Evolutionary conservation across 2,797 vertebrate species (phyloP).

Genomic region (Anabas testudineus): DNA sequence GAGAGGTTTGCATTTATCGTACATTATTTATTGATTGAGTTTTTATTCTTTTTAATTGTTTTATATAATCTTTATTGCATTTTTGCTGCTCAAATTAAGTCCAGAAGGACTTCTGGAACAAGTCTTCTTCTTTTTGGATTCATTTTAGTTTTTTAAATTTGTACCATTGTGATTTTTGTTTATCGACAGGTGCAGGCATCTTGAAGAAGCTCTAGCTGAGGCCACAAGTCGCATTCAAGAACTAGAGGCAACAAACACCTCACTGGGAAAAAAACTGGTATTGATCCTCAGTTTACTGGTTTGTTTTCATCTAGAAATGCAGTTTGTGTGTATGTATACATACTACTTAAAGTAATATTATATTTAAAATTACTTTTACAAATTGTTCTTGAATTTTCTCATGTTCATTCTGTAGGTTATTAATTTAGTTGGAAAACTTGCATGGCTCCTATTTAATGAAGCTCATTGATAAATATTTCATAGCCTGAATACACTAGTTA

Average conservation of each 20-base stretch:
- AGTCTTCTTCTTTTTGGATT: background rate
- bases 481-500: too few species aligned
- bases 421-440: too few species aligned
- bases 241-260: conserved; percentile 90
- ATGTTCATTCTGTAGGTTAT: too few species aligned
- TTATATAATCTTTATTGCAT: background rate
- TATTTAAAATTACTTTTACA: background rate
- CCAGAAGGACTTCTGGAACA: background rate
- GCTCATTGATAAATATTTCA: too few species aligned
- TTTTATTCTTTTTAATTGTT: background rate
- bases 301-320: background rate
- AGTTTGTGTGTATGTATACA: background rate
- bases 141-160: background rate
- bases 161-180: conserved; percentile 10
- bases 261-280: conserved; percentile 92
- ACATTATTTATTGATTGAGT: background rate
- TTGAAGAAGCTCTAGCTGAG: conserved; percentile 90
- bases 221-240: conserved; percentile 84
- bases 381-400: too few species aligned
- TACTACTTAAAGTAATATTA: background rate
- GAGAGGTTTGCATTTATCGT: conserved; percentile 83
- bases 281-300: background rate
- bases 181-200: conserved; percentile 87
- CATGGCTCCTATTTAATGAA: too few species aligned
- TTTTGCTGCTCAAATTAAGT: too few species aligned